Conservation (phyloP, 2,113 vertebrate species). For the Tylochromis polylepis region DNA sequence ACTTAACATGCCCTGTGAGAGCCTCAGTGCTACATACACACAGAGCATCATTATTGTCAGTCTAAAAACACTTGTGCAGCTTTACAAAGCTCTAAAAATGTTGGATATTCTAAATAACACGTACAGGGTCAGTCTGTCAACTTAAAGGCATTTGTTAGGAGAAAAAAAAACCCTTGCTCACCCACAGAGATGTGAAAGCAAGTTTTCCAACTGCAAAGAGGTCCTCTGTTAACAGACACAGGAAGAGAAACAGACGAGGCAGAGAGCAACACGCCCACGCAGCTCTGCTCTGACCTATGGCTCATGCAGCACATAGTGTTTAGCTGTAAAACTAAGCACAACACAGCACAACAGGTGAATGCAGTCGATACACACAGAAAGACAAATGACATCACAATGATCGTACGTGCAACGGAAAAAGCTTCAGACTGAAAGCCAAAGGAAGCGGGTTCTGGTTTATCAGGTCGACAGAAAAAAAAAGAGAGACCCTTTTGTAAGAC, state of each 20-base stretch:
- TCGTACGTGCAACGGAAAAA: background rate
- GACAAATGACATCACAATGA: background rate
- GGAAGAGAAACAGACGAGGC: slow-evolving; percentile 50
- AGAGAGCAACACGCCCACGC: slow-evolving; percentile 37
- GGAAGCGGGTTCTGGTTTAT: background rate
- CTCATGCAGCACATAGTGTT: background rate
- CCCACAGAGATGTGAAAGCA: slow-evolving; percentile 43
- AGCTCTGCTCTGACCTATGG: background rate
- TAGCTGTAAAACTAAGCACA: background rate
- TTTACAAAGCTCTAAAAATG: background rate
- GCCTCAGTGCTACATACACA: background rate
- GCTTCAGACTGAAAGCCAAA: background rate
- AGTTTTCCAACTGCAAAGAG: slow-evolving; percentile 44
- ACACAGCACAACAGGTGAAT: background rate
- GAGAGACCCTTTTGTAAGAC: background rate
- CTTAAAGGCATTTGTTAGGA: background rate
- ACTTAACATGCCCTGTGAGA: background rate
- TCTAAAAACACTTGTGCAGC: background rate
- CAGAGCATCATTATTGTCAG: background rate
- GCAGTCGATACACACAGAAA: background rate
- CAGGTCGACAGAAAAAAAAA: background rate
- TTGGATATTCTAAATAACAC: background rate
- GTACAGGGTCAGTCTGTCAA: background rate
- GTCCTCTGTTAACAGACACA: slow-evolving; percentile 37
- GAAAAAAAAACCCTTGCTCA: slow-evolving; percentile 12